phyloP scores from a whole-genome alignment of 2,888 invertebrate species.

The Bruchidius siliquastri region DNA sequence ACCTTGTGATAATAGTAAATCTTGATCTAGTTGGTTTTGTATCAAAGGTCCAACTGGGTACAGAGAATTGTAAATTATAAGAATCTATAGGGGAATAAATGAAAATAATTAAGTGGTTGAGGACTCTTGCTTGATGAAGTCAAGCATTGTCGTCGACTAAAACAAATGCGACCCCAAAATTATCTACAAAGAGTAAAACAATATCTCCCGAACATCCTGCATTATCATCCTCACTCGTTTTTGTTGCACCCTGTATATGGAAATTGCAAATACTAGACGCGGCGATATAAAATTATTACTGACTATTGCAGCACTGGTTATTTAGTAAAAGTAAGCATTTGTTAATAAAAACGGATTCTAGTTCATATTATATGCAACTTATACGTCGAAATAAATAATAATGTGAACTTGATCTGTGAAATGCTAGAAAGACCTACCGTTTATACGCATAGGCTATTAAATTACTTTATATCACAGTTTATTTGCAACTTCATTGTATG shows the following conservation, averaged over 20 bases:
- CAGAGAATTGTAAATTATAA: too few species aligned
- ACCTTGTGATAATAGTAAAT: background rate
- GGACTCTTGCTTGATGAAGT: too few species aligned
- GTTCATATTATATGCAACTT: background rate
- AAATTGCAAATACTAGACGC: background rate
- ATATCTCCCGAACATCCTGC: too few species aligned
- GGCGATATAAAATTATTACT: background rate
- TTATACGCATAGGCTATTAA: background rate
- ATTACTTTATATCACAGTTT: background rate
- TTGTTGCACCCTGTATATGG: background rate
- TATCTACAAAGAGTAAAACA: too few species aligned
- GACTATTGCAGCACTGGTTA: background rate
- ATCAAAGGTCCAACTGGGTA: too few species aligned
- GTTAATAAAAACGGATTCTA: background rate
- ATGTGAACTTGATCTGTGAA: background rate
- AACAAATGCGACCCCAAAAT: too few species aligned
- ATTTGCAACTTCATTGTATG: too few species aligned
- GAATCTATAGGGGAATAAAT: too few species aligned
- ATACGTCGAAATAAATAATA: background rate
- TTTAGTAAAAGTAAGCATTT: background rate
- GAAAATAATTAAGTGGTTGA: too few species aligned
- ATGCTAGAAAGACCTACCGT: background rate
- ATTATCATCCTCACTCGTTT: too few species aligned
- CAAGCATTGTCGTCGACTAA: too few species aligned
- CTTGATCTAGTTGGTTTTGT: too few species aligned